Evolutionary conservation across 2,113 vertebrate species (phyloP).

Genomic region (Gobius niger): DNA sequence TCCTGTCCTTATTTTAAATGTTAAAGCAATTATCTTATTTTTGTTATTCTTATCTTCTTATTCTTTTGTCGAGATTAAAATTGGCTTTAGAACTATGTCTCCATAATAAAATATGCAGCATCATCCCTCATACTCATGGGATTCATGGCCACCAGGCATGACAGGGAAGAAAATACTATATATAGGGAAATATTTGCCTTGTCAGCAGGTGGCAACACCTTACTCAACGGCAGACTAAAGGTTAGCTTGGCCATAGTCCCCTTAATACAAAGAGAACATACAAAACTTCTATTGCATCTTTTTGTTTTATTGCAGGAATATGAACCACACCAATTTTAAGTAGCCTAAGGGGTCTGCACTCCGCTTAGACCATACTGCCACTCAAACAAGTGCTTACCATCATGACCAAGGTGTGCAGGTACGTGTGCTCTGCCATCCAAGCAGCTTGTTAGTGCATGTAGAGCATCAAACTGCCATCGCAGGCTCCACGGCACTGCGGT

Average conservation of each 20-base stretch:
- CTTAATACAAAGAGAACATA: background rate
- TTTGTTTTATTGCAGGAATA: background rate
- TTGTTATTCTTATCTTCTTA: background rate
- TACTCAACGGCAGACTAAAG: background rate
- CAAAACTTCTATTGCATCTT: background rate
- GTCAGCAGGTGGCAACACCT: conserved; percentile 48
- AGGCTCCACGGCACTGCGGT: conserved; percentile 8
- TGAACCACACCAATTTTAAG: background rate
- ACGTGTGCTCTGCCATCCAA: conserved; percentile 2
- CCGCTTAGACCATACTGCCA: conserved; percentile 1
- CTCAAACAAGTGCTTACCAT: conserved; percentile 1
- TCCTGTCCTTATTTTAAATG: too few relatives aligned
- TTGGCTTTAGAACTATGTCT: background rate
- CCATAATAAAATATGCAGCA: background rate
- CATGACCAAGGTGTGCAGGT: background rate
- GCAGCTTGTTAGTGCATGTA: conserved; percentile 27
- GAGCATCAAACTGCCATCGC: conserved; percentile 5
- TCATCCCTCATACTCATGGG: conserved; percentile 1
- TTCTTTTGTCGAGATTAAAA: background rate
- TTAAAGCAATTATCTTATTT: background rate
- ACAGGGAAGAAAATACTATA: conserved; percentile 13
- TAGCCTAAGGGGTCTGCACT: conserved; percentile 1
- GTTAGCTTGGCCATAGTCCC: background rate
- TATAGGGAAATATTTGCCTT: conserved; percentile 40
- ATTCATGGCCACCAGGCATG: conserved; percentile 38